Evolutionary conservation across 2,797 vertebrate genomes (phyloP).

Genomic region (Hozukius guyotensis): DNA sequence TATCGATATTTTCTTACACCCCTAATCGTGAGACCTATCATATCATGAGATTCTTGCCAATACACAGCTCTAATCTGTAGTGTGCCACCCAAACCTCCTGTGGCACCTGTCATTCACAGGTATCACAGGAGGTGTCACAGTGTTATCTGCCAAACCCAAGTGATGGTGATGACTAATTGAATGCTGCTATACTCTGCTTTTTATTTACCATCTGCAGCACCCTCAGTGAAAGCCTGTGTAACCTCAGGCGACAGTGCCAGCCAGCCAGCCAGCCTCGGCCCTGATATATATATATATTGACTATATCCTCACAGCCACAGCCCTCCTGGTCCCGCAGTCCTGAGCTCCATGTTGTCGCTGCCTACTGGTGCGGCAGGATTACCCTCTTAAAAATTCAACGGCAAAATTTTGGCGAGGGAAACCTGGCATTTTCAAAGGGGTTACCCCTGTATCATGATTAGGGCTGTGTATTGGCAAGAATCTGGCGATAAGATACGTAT

Average conservation of each 20-base stretch:
- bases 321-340: slow-evolving; percentile 75
- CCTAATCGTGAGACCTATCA: too few species aligned
- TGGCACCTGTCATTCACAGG: slow-evolving; percentile 40
- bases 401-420: too few species aligned
- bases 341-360: slow-evolving; percentile 72
- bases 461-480: too few species aligned
- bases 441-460: too few species aligned
- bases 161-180: slow-evolving; percentile 20
- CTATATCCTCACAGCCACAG: slow-evolving; percentile 65
- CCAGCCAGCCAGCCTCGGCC: slow-evolving; percentile 43
- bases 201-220: slow-evolving; percentile 26
- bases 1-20: too few species aligned
- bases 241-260: slow-evolving; percentile 64
- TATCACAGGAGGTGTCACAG: slow-evolving; percentile 17
- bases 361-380: slow-evolving; percentile 73
- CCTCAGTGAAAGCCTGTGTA: slow-evolving; percentile 39
- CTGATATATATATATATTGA: slow-evolving; percentile 51
- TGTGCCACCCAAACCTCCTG: neutral
- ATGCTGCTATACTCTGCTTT: neutral
- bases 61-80: neutral
- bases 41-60: too few species aligned
- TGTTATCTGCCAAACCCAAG: neutral
- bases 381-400: too few species aligned
- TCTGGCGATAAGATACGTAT: too few species aligned
- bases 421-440: too few species aligned